phyloP scores from a whole-genome alignment of 2,113 vertebrate species.

The Istiophorus platypterus region DNA sequence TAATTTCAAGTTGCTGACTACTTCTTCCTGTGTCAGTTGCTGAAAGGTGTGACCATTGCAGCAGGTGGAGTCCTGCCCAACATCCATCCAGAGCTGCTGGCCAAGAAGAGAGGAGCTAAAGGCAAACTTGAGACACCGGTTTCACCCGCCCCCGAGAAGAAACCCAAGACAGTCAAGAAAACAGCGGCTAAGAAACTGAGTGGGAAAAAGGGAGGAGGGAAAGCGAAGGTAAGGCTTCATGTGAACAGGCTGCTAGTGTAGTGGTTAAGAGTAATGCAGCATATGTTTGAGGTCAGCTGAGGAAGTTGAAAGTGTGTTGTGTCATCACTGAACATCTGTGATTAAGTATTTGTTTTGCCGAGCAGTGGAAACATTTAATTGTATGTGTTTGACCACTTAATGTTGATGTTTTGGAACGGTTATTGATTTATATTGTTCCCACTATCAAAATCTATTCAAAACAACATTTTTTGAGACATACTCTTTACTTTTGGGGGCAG shows the following conservation, averaged over 20 bases:
- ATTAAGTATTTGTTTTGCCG: neutral
- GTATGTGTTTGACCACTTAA: neutral
- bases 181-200: slow-evolving; percentile 87
- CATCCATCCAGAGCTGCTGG: slow-evolving; percentile 96
- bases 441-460: neutral
- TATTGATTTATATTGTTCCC: neutral
- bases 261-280: neutral
- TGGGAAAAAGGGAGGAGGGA: slow-evolving; percentile 89
- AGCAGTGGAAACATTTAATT: neutral
- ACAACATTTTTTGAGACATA: neutral
- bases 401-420: neutral
- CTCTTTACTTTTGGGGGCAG: neutral
- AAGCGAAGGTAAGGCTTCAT: slow-evolving; percentile 87
- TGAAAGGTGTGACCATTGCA: slow-evolving; percentile 98
- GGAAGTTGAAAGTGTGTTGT: neutral
- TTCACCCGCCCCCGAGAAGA: slow-evolving; percentile 93
- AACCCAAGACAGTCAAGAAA: slow-evolving; percentile 92
- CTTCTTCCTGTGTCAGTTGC: slow-evolving; percentile 83
- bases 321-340: neutral
- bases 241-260: no score
- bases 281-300: neutral
- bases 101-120: slow-evolving; percentile 95
- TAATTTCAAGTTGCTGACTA: neutral
- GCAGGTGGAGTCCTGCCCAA: slow-evolving; percentile 97
- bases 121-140: slow-evolving; percentile 96